phyloP scores from a whole-genome alignment of 1,140 invertebrate species.

The Aphaenogaster ashmeadi region DNA sequence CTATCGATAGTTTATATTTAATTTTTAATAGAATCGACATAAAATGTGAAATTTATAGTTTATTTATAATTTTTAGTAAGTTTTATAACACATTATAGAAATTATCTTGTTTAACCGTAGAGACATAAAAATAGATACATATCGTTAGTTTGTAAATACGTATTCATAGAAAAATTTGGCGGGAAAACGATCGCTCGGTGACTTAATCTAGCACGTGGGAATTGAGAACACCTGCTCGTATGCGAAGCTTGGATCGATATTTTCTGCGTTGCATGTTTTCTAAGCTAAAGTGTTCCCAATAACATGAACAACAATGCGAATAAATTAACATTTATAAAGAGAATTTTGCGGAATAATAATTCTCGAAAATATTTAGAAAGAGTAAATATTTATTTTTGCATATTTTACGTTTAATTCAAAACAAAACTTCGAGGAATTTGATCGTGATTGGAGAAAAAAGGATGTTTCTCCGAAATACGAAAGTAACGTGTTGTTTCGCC shows the following conservation, averaged over 20 bases:
- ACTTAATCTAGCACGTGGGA: conserved; percentile 38
- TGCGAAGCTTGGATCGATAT: conserved; percentile 68
- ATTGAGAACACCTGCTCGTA: conserved; percentile 74
- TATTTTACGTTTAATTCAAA: neutral
- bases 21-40: neutral
- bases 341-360: conserved; percentile 6
- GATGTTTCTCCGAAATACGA: neutral
- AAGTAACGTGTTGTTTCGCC: conserved; percentile 8
- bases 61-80: conserved; percentile 9
- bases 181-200: neutral
- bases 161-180: conserved; percentile 1
- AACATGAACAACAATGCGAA: neutral
- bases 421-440: neutral
- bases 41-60: neutral
- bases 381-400: neutral
- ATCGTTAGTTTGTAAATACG: neutral
- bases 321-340: neutral
- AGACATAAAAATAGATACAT: neutral
- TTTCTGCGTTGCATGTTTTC: conserved; percentile 58
- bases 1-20: conserved; percentile 4
- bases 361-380: neutral
- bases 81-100: neutral
- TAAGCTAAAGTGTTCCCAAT: neutral
- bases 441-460: neutral
- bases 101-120: neutral